Base-by-base conservation (phyloP, 2,888 invertebrate genomes). In the Cremastinae sp. region DNA sequence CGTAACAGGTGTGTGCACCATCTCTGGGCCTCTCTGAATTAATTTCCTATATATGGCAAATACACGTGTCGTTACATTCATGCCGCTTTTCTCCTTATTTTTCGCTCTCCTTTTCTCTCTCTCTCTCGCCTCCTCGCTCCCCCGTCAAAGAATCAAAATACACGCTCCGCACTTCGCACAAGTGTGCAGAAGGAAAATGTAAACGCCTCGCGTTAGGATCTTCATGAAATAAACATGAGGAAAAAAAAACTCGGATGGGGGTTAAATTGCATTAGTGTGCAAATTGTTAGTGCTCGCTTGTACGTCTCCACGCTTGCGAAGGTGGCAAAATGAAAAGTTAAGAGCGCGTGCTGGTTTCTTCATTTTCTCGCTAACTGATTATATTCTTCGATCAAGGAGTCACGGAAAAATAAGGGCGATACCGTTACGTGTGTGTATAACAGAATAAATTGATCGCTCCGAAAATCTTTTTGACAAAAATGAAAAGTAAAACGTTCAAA, bases 161-260 rank as follows among this genome's bases (percentile, higher is more conserved):
- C 65, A 69, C 62, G 62, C 66, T 77, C 73, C 45, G 82, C 65
- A 71, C 53, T 75, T 80, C 34, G 74, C 59, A 74, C 62, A 78
- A 74, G 80, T 74, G 69, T 58, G 59, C 49, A 41, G 68, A 68
- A 20, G 59, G 70, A 68, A 34, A 66, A 62, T 68, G 74, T 65
- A 75, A 69, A 47, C 80, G 59, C 72, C 56, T 68, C 77, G 76
- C 75, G 64, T 64, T 76, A 69, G 64, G 69, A 51, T 73, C 73
- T 73, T 84, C 82, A 81, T 83, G 82, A 80, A 83, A 83, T 71
- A 82, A 79, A 82, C 84, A 80, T 80, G 82, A 80, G 82, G 62
- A 73, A 65, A 75, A 43, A 61, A 62, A 51, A 59, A 59, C n/a
- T n/a, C n/a, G 64, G 65, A 28, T 5, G 28, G 28, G 28, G 28